Evolutionary conservation across 1,140 invertebrate genomes (phyloP), one percentile per base, ranked within the genome.

Genomic region (Aphelinus certus): DNA sequence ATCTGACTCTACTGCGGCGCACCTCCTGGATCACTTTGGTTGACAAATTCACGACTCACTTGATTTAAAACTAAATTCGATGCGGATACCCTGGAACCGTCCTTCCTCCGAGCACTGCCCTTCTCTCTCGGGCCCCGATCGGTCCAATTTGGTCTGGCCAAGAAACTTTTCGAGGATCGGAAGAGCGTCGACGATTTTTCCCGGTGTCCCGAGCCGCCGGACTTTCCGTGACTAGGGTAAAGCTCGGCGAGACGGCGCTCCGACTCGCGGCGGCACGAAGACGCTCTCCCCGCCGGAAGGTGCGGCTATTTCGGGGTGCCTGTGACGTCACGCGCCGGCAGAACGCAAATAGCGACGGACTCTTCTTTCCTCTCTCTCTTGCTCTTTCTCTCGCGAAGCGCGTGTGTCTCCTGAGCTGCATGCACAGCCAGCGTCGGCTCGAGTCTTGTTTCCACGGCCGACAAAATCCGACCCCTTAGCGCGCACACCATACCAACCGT

Each of bases 161-260:
- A 26, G 26, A 26, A 26, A 26, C 26, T 26, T 26, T 26, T 26
- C 26, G 26, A 26, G 26, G 26, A 26, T 26, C 26, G 26, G 26
- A 26, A 26, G 26, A 26, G 26, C 26, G 26, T 65, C 7, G 9
- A n/a, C 43, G 64, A 73, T 65, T 58, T 68, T 68, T 26, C 26
- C 42, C 53, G 53, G 3, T 1, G 57, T 26, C 71, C 57, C 53
- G 7, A 75, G 62, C 56, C 62, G 75, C 75, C 78, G 51, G 73
- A 83, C 77, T 86, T 86, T 86, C 83, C 81, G 80, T 76, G 80
- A 86, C 76, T 86, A 81, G 60, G 81, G 83, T 81, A 86, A 87
- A 85, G 81, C 83, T 83, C 76, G 69, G 77, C 76, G 78, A 79
- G 60, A 42, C 58, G 9, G 42, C 51, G 51, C 51, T 53, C 4